Percentiles rank a stretch among this genome's conserved stretches.
phyloP scores from a whole-genome alignment of 2,113 vertebrate genomes.

The Myiopsitta monachus region DNA sequence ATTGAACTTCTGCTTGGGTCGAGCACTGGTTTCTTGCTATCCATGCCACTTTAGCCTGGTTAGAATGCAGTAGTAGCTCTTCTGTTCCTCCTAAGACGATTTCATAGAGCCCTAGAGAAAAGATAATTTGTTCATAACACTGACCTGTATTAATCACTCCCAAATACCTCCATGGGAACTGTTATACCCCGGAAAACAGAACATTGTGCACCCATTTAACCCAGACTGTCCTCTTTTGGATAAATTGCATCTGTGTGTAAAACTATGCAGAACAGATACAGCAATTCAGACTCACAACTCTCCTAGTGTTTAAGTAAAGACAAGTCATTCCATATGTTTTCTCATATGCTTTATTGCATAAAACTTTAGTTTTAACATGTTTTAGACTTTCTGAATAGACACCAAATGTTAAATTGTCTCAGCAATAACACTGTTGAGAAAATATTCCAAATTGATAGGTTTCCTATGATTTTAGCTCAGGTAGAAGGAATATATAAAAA shows the following conservation, averaged over 20 bases:
- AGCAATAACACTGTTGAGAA: neutral
- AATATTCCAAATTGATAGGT: neutral
- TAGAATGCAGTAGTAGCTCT: neutral
- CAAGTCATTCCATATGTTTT: neutral
- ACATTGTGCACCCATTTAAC: rapidly evolving
- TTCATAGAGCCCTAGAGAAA: neutral
- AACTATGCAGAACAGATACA: neutral
- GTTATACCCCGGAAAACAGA: neutral
- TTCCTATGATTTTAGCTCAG: neutral
- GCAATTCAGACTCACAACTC: neutral
- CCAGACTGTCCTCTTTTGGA: neutral
- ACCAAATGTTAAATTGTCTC: neutral
- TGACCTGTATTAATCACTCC: neutral
- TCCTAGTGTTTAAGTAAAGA: neutral
- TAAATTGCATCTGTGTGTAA: neutral
- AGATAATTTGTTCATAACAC: neutral
- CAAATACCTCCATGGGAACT: rapidly evolving
- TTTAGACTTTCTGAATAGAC: neutral
- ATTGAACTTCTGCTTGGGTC: neutral
- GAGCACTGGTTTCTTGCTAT: rapidly evolving
- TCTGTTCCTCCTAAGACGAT: neutral
- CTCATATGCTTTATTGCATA: neutral
- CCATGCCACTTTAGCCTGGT: neutral
- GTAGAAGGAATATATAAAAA: neutral
- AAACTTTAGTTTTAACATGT: neutral